phyloP scores from a whole-genome alignment of 2,113 vertebrate species.

The Lota lota region DNA sequence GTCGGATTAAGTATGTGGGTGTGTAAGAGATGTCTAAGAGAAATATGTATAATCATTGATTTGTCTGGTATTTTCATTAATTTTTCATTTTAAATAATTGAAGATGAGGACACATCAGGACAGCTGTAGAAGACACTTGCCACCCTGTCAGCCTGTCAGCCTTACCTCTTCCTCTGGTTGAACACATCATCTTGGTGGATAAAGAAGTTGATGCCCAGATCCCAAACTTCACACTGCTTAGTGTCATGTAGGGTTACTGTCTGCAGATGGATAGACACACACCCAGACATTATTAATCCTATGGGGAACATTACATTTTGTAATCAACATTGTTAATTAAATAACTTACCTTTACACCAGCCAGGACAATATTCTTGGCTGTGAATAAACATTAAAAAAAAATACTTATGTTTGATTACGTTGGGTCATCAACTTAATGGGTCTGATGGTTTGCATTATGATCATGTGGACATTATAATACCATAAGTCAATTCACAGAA shows the following conservation, averaged over 20 bases:
- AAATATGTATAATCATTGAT: background rate
- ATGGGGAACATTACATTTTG: background rate
- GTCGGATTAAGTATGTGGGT: background rate
- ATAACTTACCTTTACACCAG: constrained; percentile 88
- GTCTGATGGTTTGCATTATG: too few species aligned
- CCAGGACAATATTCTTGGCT: constrained; percentile 98
- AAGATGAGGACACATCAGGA: background rate
- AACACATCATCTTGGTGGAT: constrained; percentile 86
- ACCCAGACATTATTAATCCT: too few species aligned
- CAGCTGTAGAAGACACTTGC: background rate
- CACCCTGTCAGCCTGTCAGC: background rate
- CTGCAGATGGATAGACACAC: constrained; percentile 56
- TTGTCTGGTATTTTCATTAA: too few species aligned
- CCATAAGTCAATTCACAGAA: background rate
- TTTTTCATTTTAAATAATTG: background rate
- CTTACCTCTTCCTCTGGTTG: constrained; percentile 83
- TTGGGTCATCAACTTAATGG: background rate
- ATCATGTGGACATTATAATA: too few species aligned
- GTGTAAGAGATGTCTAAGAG: background rate
- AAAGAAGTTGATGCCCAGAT: constrained; percentile 95
- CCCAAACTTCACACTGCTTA: constrained; percentile 81
- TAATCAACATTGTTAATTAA: background rate
- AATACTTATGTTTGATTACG: background rate
- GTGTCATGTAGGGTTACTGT: constrained; percentile 92
- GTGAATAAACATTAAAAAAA: constrained; percentile 39